Conservation (phyloP, 2,888 invertebrate genomes). For the Synanthedon formicaeformis region DNA sequence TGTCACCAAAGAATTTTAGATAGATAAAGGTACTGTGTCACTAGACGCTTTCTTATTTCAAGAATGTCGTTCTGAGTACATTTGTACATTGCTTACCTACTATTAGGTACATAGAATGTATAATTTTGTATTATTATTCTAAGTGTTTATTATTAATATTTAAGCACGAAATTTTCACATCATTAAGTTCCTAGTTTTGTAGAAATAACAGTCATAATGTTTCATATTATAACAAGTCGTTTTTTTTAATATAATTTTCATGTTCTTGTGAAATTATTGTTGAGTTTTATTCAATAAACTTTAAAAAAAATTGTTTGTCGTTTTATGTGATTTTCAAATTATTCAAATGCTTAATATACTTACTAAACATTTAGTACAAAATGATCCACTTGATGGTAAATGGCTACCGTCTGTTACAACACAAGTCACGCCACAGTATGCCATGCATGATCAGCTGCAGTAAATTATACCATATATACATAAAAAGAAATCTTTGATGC, state of each 20-base stretch:
- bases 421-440: too few species aligned
- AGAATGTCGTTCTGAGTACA: constrained; percentile 39
- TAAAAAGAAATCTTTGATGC: too few species aligned
- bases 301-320: constrained; percentile 34
- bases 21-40: constrained; percentile 28
- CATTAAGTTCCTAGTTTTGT: constrained; percentile 23
- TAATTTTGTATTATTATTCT: background rate
- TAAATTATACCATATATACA: too few species aligned
- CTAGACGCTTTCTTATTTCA: constrained; percentile 38
- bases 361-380: too few species aligned
- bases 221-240: constrained; percentile 14
- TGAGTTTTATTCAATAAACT: constrained; percentile 66
- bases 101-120: constrained; percentile 2
- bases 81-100: constrained; percentile 23
- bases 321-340: constrained; percentile 3
- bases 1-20: constrained; percentile 1
- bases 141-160: background rate
- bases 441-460: too few species aligned
- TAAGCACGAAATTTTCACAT: constrained; percentile 4
- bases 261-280: constrained; percentile 58
- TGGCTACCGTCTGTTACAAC: too few species aligned
- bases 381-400: too few species aligned
- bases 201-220: constrained; percentile 28
- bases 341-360: too few species aligned
- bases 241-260: background rate